Evolutionary conservation across 2,797 vertebrate genomes (phyloP).

Genomic region (Argyrosomus regius): DNA sequence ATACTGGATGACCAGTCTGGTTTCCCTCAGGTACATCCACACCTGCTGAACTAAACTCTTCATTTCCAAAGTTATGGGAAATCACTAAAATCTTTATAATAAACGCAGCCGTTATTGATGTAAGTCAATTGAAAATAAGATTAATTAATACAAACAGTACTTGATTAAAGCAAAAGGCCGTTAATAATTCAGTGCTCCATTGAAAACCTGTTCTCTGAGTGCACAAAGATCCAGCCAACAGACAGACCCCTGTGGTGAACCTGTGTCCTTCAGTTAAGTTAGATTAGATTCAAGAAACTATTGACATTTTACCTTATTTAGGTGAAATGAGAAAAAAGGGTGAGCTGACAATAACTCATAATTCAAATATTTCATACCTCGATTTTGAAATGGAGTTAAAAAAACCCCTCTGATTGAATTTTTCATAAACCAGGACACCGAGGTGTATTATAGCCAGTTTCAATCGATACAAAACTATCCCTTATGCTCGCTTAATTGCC

Average conservation of each 20-base stretch:
- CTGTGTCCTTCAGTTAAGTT: conserved; percentile 2
- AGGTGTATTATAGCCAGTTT: conserved; percentile 18
- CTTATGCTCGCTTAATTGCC: conserved; percentile 60
- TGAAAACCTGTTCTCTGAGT: not conserved
- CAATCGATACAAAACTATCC: conserved; percentile 64
- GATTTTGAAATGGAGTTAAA: conserved; percentile 28
- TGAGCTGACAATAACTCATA: conserved; percentile 16
- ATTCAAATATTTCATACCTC: conserved; percentile 13
- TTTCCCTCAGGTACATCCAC: conserved; percentile 92
- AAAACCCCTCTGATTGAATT: conserved; percentile 55
- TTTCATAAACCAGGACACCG: conserved; percentile 41
- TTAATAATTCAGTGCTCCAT: conserved; percentile 3
- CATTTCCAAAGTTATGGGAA: not conserved
- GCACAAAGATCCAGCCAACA: not conserved
- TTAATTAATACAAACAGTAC: not conserved
- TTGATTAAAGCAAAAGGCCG: not conserved
- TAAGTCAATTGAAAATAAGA: not conserved
- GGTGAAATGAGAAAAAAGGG: not conserved
- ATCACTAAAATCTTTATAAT: not conserved
- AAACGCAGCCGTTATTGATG: not conserved
- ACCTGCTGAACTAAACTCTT: conserved; percentile 11
- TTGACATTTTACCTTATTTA: conserved; percentile 12
- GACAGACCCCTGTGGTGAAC: not conserved
- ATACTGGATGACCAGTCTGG: conserved; percentile 97
- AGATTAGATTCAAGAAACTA: conserved; percentile 10